Evolutionary conservation across 2,113 vertebrate genomes (phyloP).

Genomic region (Aegithalos caudatus): DNA sequence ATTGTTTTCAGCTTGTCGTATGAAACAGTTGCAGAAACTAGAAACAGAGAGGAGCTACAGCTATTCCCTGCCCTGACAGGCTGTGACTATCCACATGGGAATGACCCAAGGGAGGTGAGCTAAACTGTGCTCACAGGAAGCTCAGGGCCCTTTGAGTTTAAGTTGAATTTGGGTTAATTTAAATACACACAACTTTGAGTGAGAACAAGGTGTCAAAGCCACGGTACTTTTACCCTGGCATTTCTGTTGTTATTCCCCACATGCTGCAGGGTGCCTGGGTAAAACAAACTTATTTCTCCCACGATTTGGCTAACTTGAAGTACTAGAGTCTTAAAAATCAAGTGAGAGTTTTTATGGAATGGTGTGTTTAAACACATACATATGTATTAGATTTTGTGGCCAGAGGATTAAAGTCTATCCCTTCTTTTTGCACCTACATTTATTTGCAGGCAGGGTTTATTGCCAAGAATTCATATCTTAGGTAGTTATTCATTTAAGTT

Average conservation of each 20-base stretch:
- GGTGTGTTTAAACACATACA: neutral
- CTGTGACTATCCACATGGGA: neutral
- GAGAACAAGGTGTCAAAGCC: neutral
- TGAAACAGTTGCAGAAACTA: conserved; percentile 19
- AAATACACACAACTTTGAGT: neutral
- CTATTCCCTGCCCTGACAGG: neutral
- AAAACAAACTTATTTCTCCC: neutral
- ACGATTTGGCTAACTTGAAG: neutral
- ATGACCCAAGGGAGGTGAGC: neutral
- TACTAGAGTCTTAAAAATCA: neutral
- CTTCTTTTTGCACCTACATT: conserved; percentile 2
- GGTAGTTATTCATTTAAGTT: neutral
- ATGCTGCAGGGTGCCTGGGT: neutral
- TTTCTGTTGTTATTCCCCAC: neutral
- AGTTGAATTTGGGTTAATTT: neutral
- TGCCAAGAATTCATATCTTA: neutral
- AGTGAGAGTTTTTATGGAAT: neutral
- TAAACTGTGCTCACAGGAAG: neutral
- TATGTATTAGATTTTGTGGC: neutral
- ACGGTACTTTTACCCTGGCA: neutral
- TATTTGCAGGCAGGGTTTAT: neutral
- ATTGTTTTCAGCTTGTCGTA: conserved; percentile 61
- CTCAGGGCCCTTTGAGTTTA: neutral
- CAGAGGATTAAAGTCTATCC: neutral
- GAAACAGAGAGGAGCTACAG: conserved; percentile 9